Evolutionary conservation across 2,797 vertebrate genomes (phyloP).

Genomic region (Apogon talboti): DNA sequence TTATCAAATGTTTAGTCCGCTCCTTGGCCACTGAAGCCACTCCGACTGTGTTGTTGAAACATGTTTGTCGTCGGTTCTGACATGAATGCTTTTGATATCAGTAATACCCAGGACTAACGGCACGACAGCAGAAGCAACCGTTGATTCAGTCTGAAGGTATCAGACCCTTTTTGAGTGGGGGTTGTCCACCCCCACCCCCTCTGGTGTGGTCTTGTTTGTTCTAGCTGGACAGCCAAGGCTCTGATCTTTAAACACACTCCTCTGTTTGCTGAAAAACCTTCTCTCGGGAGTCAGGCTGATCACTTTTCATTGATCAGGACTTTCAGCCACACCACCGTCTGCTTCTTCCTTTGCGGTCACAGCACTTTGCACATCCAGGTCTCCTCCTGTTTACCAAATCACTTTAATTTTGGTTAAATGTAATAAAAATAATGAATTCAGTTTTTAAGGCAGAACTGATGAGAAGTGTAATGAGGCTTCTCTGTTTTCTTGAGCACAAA

Average conservation of each 20-base stretch:
- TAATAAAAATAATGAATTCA: background rate
- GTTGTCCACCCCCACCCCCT: background rate
- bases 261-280: constrained; percentile 43
- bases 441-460: background rate
- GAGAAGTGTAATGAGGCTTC: background rate
- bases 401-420: background rate
- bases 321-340: constrained; percentile 7
- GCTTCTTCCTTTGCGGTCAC: background rate
- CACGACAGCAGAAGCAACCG: constrained; percentile 10
- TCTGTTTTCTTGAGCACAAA: background rate
- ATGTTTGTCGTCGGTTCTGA: background rate
- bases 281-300: constrained; percentile 26
- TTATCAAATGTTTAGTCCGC: too few relatives aligned
- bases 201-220: too few relatives aligned
- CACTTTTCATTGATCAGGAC: constrained; percentile 49
- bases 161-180: constrained; percentile 26
- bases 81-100: constrained; percentile 6
- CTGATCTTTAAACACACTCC: constrained; percentile 49
- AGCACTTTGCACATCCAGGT: background rate
- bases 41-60: background rate
- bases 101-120: constrained; percentile 11
- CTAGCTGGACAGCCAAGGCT: constrained; percentile 23
- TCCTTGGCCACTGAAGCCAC: background rate
- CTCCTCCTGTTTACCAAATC: background rate
- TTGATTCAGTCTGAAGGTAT: constrained; percentile 40